phyloP scores from a whole-genome alignment of 2,797 vertebrate genomes.

The Leontocebus nigricollis region DNA sequence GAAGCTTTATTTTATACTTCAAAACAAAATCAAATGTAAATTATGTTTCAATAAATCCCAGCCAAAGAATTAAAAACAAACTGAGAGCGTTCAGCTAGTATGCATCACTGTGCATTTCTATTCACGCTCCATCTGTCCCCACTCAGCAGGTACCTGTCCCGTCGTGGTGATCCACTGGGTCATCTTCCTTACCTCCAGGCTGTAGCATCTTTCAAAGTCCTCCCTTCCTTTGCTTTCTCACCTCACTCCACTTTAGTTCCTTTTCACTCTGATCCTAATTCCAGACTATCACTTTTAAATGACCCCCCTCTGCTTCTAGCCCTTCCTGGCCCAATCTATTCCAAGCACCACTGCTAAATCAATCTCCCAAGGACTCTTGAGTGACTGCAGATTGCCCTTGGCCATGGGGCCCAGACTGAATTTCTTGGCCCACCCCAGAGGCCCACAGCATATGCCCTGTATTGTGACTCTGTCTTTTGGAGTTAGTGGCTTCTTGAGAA shows the following conservation, averaged over 20 bases:
- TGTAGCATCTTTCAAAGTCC: background rate
- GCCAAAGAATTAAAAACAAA: background rate
- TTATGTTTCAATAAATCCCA: background rate
- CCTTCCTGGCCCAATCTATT: background rate
- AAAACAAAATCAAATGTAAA: conserved; percentile 28
- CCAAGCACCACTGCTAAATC: background rate
- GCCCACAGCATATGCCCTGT: background rate
- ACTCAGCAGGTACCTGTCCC: background rate
- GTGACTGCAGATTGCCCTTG: background rate
- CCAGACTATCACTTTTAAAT: background rate
- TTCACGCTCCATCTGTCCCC: background rate
- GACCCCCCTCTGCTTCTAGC: background rate
- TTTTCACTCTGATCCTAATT: background rate
- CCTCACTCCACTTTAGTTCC: background rate
- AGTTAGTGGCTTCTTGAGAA: background rate
- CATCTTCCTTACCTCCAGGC: background rate
- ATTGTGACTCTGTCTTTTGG: background rate
- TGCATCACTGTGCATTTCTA: background rate
- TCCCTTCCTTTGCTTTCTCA: background rate
- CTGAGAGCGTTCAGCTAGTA: background rate
- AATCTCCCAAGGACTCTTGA: background rate
- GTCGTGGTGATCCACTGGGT: background rate
- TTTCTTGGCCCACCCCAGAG: background rate
- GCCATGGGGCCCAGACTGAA: background rate
- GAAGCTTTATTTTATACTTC: background rate